Base-by-base conservation (phyloP, 2,888 invertebrate genomes). In the Xestia ashworthii region DNA sequence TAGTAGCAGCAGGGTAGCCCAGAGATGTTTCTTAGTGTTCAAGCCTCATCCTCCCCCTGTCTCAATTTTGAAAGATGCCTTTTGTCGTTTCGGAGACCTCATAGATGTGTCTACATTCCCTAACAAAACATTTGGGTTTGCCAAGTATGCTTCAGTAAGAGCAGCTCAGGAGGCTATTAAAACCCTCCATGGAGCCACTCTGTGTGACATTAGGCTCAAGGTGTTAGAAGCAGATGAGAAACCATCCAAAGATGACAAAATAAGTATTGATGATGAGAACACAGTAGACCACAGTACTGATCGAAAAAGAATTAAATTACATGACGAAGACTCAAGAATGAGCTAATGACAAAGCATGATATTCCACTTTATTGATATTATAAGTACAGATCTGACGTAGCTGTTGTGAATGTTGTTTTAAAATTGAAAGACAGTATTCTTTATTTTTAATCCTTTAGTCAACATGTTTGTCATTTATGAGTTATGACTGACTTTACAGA, bases 101-200 rank as follows among this genome's bases (percentile, higher is more conserved):
- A 99, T 99, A 86, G 99, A 99, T 93, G 98, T 99, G 1, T 98
- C 98, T 91, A 97, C 99, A 93, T 97, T 99, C 85, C 98, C 98
- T 74, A 98, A 99, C 91, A 98, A 99, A 94, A 99, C 98, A 91
- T 99, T 98, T 96, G 99, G 99, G 0, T 99, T 99, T 95, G 99
- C 98, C 1, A 99, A 98, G 93, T 99, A 98, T 96, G 98, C 99
- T 9, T 97, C 97, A 58, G 97, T 97, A 74, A 98, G 97, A 69
- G 98, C 98, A 82, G 99, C 99, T 0, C 97, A 97, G 84, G 97
- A 98, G 85, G 99, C 99, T 6, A 98, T 98, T 71, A 91, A 80
- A 67, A 93, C 92, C 14, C 94, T 99, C 55, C 98, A 99, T 93
- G 99, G 98, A 4, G 98, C 98, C 74, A 98, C 98, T 90, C 97